phyloP scores from a whole-genome alignment of 2,888 invertebrate genomes.

The Entomobrya multifasciata region DNA sequence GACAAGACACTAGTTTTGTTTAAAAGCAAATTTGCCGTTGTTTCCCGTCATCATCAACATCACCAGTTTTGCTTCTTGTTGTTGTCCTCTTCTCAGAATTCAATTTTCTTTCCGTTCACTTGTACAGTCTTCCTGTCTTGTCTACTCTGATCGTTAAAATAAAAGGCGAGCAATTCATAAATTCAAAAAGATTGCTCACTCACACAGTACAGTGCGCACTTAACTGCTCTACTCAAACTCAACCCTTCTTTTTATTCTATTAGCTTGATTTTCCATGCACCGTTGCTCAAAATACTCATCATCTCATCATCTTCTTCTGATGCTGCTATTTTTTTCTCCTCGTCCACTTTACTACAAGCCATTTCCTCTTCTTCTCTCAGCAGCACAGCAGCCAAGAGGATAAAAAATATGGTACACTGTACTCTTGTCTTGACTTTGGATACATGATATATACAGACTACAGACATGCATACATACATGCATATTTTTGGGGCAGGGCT shows the following conservation, averaged over 20 bases:
- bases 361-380: slow-evolving; percentile 33
- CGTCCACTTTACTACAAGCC: slow-evolving; percentile 46
- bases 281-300: slow-evolving; percentile 52
- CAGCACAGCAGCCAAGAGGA: neutral
- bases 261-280: slow-evolving; percentile 58
- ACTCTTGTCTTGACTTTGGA: neutral
- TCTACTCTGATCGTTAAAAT: slow-evolving; percentile 34
- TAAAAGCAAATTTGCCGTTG: neutral
- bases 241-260: slow-evolving; percentile 39
- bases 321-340: neutral
- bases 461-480: too few relatives aligned
- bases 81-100: slow-evolving; percentile 18
- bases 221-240: neutral
- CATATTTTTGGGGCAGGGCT: slow-evolving; percentile 38
- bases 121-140: neutral
- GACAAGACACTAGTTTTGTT: slow-evolving; percentile 2
- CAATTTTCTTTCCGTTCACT: slow-evolving; percentile 18
- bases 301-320: neutral
- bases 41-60: neutral
- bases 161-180: slow-evolving; percentile 17
- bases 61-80: too few relatives aligned
- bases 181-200: neutral
- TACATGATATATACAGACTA: too few relatives aligned
- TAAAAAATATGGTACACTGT: neutral
- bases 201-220: too few relatives aligned